phyloP scores from a whole-genome alignment of 2,888 invertebrate species.

The Bugula neritina region DNA sequence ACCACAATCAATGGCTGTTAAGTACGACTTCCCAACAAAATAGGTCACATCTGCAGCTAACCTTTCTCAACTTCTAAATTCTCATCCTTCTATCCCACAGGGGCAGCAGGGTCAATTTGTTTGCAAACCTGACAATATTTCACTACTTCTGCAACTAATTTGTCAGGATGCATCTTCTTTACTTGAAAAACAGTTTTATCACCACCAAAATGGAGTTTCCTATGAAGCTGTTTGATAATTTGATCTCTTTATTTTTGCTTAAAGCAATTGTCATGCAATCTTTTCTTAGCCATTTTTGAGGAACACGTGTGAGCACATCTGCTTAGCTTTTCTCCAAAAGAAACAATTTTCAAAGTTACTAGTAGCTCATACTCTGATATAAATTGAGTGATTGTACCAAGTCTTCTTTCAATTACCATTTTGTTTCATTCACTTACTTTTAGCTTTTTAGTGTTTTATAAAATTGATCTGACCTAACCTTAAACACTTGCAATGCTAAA shows the following conservation, averaged over 20 bases:
- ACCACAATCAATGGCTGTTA: neutral
- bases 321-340: neutral
- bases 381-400: neutral
- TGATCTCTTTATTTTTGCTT: no score
- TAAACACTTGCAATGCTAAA: neutral
- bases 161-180: no score
- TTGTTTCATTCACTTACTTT: neutral
- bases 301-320: neutral
- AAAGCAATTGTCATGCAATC: no score
- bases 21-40: neutral
- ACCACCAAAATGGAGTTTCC: neutral
- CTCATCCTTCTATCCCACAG: neutral
- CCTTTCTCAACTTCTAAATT: conserved; percentile 2
- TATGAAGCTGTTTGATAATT: neutral
- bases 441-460: neutral
- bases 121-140: conserved; percentile 3
- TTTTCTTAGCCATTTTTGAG: neutral
- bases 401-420: neutral
- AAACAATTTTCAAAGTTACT: neutral
- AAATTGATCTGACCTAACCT: neutral
- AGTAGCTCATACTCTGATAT: neutral
- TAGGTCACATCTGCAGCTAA: neutral
- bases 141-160: neutral
- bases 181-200: neutral
- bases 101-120: neutral